Evolutionary conservation across 2,888 invertebrate genomes (phyloP), one percentile per base, ranked within the genome.

Genomic region (Sialis lutaria): DNA sequence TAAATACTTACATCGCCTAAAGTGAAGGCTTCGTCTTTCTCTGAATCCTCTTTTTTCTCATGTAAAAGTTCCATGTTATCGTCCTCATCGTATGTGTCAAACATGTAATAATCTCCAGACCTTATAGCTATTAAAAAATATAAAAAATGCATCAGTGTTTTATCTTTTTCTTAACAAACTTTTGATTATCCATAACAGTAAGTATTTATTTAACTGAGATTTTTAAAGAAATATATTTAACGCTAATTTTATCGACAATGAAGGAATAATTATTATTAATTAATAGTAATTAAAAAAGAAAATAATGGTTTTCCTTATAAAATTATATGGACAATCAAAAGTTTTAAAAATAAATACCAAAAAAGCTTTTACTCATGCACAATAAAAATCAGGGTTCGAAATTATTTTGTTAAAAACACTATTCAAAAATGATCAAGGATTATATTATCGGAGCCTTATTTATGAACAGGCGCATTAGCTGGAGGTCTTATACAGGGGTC

Each of bases 101-200:
- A 98, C 92, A 98, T 93, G 69, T 95, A 97, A 69, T 98, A 97
- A 68, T 98, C 98, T 12, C 97, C 98, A 50, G 95, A 95, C 45
- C 96, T 82, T 49, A 97, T 84, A 45, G 97, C 98, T 98, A 70
- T 10, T 31, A 32, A n/a, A 37, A 35, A 35, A 2, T 8, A 42
- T 5, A 22, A 22, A 22, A 22, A 22, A 22, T 22, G 22, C 22
- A 22, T 22, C 22, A 22, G 22, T 4, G 22, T 22, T 22, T 22
- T 43, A 33, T 43, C 2, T n/a, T 12, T 33, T 13, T 22, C 22
- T 2, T 22, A 22, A 2, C 22, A 22, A 22, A 22, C 22, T 22
- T 22, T 22, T 22, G 22, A 22, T 22, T 4, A 22, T 22, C 22
- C 22, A 22, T 22, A 22, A 22, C 22, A 22, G 22, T 43, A n/a